Evolutionary conservation across 2,888 invertebrate species (phyloP), one percentile per base, ranked within the genome.

Genomic region (Clanis bilineata): DNA sequence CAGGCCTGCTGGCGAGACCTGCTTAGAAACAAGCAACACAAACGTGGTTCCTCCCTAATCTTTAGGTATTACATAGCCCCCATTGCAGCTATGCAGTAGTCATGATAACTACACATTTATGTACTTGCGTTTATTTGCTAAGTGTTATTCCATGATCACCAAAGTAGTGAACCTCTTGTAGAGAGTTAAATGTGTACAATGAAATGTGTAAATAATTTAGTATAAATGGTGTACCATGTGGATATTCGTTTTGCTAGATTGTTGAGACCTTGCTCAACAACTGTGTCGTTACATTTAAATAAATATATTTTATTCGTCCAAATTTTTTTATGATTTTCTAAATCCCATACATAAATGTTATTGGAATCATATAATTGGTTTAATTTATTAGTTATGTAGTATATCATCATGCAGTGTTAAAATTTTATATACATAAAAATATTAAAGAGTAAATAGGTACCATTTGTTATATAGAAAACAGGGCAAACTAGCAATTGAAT

Each of bases 31-130:
- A 95, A 95, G 69, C 96, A 97, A 76, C 93, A 98, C 61, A 97
- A 97, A 83, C 94, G 98, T 57, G 98, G 98, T 22, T 96, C 96
- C 68, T 97, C 96, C 64, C 84, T 98, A 60, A 93, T 97, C 73
- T 95, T 96, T 93, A 95, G 97, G 76, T 96, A 96, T 83, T 92
- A 92, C 76, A 91, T 92, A 66, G 92, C 92, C 74, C 92, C 92
- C 41, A 86, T 90, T 61, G 84, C 87, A 74, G 86, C 86, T 58
- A 66, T 88, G 76, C 85, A 90, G 71, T 89, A 88, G 79, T 73
- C 65, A 70, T 65, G 67, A 62, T 76, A 75, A 79, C 74, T n/a
- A 78, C 84, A 87, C 88, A 90, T 88, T 90, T 86, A 88, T 78
- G 79, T 78, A 74, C 75, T 80, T 79, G 80, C 80, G 76, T 89